Evolutionary conservation across 2,113 vertebrate species (phyloP).

Genomic region (Condylura cristata): DNA sequence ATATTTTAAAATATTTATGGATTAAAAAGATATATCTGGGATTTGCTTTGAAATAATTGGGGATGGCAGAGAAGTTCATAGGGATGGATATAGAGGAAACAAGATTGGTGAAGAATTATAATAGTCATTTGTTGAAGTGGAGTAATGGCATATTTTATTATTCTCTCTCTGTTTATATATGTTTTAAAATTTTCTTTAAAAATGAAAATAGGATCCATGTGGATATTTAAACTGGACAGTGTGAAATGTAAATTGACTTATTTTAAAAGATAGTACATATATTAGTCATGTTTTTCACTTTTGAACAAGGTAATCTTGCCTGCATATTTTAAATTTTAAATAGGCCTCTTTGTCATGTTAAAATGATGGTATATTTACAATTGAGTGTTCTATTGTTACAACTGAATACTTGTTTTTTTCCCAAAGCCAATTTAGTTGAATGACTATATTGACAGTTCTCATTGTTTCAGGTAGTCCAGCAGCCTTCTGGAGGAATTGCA

Average conservation of each 20-base stretch:
- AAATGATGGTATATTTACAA: conserved; percentile 9
- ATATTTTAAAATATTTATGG: conserved; percentile 47
- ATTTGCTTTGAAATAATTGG: conserved; percentile 50
- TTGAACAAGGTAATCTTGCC: conserved; percentile 53
- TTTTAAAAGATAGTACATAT: conserved; percentile 27
- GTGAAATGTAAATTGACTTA: conserved; percentile 8
- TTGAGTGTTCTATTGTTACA: conserved; percentile 54
- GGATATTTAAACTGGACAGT: background rate
- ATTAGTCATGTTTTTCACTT: conserved; percentile 47
- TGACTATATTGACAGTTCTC: conserved; percentile 48
- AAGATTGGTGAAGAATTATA: background rate
- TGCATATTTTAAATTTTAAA: conserved; percentile 45
- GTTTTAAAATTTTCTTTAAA: conserved; percentile 52
- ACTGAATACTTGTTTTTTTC: conserved; percentile 9
- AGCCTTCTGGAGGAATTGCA: conserved; percentile 80
- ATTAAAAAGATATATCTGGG: conserved; percentile 22
- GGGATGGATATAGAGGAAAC: background rate
- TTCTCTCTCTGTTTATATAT: background rate
- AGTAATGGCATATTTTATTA: background rate
- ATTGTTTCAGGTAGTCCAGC: conserved; percentile 87
- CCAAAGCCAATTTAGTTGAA: conserved; percentile 35
- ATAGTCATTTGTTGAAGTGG: conserved; percentile 15
- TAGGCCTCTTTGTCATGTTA: conserved; percentile 47
- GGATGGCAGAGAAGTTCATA: background rate
- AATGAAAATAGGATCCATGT: background rate